These are phyloP conservation scores for Ypsolopha sequella DNA, from an alignment of 2,888 invertebrate species.

Conservation along the genomic window DNA sequence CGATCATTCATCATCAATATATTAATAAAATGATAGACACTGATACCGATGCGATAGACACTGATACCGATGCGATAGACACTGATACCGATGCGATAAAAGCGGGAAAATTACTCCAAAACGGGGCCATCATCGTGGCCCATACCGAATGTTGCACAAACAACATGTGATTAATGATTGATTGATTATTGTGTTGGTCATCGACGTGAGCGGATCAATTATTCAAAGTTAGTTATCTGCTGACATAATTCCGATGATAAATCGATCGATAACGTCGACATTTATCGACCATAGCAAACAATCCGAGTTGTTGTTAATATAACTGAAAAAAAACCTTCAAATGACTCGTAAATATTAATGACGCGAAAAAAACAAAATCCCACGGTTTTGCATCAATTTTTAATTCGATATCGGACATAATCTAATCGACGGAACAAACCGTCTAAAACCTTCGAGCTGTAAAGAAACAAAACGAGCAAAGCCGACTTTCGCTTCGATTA, in stretches of 20 bases:
- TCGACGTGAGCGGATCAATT: slow-evolving; percentile 36
- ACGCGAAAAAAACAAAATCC: background rate
- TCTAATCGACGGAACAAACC: slow-evolving; percentile 18
- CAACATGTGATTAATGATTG: slow-evolving; percentile 48
- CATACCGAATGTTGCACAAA: slow-evolving; percentile 33
- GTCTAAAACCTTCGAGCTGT: slow-evolving; percentile 14
- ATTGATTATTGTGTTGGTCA: slow-evolving; percentile 42
- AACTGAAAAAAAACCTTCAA: background rate
- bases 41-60: slow-evolving; percentile 18
- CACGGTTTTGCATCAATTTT: background rate
- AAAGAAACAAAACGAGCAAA: slow-evolving; percentile 15
- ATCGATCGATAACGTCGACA: slow-evolving; percentile 19
- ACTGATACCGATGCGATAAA: slow-evolving; percentile 27
- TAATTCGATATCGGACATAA: slow-evolving; percentile 16
- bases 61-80: slow-evolving; percentile 24
- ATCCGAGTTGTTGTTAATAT: background rate
- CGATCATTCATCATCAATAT: slow-evolving; percentile 29
- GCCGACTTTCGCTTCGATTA: slow-evolving; percentile 38
- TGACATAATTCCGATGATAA: slow-evolving; percentile 47
- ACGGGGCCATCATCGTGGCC: slow-evolving; percentile 24
- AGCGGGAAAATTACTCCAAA: slow-evolving; percentile 33
- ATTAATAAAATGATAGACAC: slow-evolving; percentile 13
- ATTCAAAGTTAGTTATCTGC: slow-evolving; percentile 43
- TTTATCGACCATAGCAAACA: slow-evolving; percentile 1
- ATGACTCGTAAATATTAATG: background rate